Evolutionary conservation across 2,797 vertebrate genomes (phyloP), one percentile per base, ranked within the genome.

Genomic region (Holocentrus rufus): DNA sequence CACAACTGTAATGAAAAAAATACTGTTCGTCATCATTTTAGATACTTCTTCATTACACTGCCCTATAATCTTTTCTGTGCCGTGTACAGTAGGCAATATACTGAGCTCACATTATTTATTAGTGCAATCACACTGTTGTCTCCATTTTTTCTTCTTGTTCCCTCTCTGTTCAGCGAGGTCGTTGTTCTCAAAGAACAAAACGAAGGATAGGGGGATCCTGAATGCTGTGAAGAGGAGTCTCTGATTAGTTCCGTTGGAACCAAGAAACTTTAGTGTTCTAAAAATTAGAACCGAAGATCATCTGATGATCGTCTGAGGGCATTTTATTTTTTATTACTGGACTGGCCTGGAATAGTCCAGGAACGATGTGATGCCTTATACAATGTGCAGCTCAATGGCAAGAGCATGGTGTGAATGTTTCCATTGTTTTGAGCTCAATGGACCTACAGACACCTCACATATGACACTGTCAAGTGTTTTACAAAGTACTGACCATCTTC

Each of bases 401-500:
- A 50, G 17, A 50, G 47, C 47, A n/a, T 50, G 18, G n/a, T n/a
- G 3, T 18, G 8, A 20, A 50, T 20, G n/a, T 50, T n/a, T 4
- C 17, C 44, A 47, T 2, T 47, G 14, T 31, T 31, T 3, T 31
- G 44, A 15, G 13, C 20, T 2, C n/a, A 2, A 1, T n/a, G 18
- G n/a, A 20, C 13, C n/a, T 2, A 9, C 7, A 7, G 30, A 53
- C 17, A 30, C 55, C 60, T 73, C 42, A 22, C 31, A 50, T 39
- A 46, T 55, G 52, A 76, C 64, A 15, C 2, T 18, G 79, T 47
- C 25, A 17, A 53, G 36, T 18, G n/a, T 69, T 74, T 80, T 27
- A 77, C 81, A 77, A 87, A 87, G 82, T 72, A 20, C n/a, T 69
- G 17, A 13, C 31, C 7, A 10, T n/a, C 4, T 46, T n/a, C 9